Evolutionary conservation across 2,888 invertebrate genomes (phyloP).

Genomic region (Stratiomys singularior): DNA sequence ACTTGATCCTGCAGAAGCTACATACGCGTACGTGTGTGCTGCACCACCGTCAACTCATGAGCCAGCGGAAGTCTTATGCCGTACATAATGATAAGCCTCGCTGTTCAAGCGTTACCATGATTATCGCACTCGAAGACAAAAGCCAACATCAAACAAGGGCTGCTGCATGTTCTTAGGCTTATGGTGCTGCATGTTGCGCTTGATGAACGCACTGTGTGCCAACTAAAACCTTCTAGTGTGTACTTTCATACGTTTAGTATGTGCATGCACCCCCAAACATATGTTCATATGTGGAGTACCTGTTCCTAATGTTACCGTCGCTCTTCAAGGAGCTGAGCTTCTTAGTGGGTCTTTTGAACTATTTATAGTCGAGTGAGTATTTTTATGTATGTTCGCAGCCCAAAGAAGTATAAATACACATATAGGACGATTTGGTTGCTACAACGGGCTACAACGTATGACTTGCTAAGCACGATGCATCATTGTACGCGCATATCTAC

Average conservation of each 20-base stretch:
- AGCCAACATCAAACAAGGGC: not conserved
- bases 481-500: not conserved
- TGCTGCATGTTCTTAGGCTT: not conserved
- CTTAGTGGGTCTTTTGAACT: slow-evolving; percentile 17
- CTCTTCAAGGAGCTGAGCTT: not conserved
- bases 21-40: not conserved
- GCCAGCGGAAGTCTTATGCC: slow-evolving; percentile 33
- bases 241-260: not conserved
- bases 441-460: not conserved
- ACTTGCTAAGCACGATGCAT: not conserved
- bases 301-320: not conserved
- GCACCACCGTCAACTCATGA: not conserved
- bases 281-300: not conserved
- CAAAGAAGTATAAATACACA: not conserved
- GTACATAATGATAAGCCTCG: slow-evolving; percentile 30
- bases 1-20: not conserved
- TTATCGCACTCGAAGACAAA: slow-evolving; percentile 4
- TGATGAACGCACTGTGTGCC: not conserved
- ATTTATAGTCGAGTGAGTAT: not conserved
- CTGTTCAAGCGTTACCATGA: not conserved
- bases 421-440: not conserved
- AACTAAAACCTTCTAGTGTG: not conserved
- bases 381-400: no score
- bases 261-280: not conserved
- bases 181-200: not conserved